Conservation (phyloP, 1,140 invertebrate genomes). For the Notospermus geniculatus region DNA sequence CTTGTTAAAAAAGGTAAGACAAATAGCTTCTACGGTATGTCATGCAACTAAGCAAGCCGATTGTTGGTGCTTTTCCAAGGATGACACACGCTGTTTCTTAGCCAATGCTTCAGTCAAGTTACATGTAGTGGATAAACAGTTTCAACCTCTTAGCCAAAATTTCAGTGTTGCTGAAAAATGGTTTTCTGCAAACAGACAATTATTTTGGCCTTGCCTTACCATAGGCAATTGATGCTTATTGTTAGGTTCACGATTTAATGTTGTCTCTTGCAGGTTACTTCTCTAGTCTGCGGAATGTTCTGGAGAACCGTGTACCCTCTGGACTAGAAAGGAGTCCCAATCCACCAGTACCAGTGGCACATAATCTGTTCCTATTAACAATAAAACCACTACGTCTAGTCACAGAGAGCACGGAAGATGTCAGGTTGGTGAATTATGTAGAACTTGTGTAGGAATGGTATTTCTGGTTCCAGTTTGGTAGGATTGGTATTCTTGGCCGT, state of each 20-base stretch:
- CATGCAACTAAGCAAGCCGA: background rate
- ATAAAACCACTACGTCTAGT: constrained; percentile 65
- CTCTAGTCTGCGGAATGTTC: constrained; percentile 65
- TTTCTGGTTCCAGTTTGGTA: too few relatives aligned
- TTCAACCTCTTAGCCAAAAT: too few relatives aligned
- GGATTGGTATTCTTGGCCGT: too few relatives aligned
- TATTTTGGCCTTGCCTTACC: too few relatives aligned
- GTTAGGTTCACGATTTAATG: background rate
- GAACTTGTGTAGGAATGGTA: too few relatives aligned
- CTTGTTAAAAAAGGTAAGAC: constrained; percentile 17
- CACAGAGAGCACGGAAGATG: constrained; percentile 28
- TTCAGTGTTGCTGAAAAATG: too few relatives aligned
- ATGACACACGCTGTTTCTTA: too few relatives aligned
- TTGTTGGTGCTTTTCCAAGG: too few relatives aligned
- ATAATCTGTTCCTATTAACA: constrained; percentile 73
- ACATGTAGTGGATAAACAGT: too few relatives aligned
- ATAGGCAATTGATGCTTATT: too few relatives aligned
- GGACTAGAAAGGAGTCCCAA: constrained; percentile 67
- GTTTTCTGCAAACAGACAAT: too few relatives aligned
- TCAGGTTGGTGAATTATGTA: constrained; percentile 47
- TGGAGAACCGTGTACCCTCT: constrained; percentile 72
- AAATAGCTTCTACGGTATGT: background rate
- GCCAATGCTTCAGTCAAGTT: too few relatives aligned
- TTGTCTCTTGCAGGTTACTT: constrained; percentile 65
- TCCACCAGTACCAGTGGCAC: constrained; percentile 73